Percentiles rank a stretch among this genome's conserved stretches.
phyloP scores from a whole-genome alignment of 2,888 invertebrate genomes.

The Cheiracanthium punctorium region DNA sequence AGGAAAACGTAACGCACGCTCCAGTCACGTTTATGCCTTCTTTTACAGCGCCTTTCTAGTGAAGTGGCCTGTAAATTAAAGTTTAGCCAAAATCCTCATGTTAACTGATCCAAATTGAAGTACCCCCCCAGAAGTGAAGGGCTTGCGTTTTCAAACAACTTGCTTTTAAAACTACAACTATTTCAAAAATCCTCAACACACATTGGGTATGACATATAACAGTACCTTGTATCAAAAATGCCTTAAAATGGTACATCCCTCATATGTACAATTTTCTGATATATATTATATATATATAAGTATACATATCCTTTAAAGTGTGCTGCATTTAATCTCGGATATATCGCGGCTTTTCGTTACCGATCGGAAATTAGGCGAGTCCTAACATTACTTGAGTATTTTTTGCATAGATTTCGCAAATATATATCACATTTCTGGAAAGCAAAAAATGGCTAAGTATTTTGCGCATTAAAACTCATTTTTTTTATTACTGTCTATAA shows the following conservation, averaged over 20 bases:
- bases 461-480: no score
- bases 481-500: no score
- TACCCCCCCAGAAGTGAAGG: neutral
- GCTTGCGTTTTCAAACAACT: conserved; percentile 32
- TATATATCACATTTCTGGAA: no score
- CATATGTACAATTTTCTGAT: conserved; percentile 59
- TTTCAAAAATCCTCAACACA: conserved; percentile 64
- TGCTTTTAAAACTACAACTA: conserved; percentile 65
- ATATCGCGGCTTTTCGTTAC: neutral
- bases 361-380: no score
- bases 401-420: no score
- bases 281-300: conserved; percentile 61
- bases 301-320: conserved; percentile 60
- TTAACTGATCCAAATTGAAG: neutral
- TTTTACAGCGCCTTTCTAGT: no score
- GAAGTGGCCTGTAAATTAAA: conserved; percentile 4
- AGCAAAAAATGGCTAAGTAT: no score
- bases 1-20: no score
- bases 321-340: neutral
- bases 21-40: no score
- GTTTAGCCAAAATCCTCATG: conserved; percentile 18
- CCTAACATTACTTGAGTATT: no score
- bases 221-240: conserved; percentile 70
- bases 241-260: conserved; percentile 59
- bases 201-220: conserved; percentile 60